phyloP scores from a whole-genome alignment of 2,888 invertebrate species.

The Gymnoscelis rufifasciata region DNA sequence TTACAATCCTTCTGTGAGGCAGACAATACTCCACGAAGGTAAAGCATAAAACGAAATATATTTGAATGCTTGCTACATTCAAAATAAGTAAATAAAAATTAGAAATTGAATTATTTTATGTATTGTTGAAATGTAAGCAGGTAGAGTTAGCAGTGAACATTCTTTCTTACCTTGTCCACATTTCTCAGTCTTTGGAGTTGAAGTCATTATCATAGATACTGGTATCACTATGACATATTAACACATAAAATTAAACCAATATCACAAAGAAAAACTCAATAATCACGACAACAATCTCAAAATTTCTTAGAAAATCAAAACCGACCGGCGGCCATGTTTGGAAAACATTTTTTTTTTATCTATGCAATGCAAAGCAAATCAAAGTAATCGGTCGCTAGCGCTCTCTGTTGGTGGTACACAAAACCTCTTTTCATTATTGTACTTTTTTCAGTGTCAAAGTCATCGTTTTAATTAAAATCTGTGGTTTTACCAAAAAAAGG shows the following conservation, averaged over 20 bases:
- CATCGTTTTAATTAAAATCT: too few relatives aligned
- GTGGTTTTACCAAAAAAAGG: too few relatives aligned
- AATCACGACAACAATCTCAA: conserved; percentile 49
- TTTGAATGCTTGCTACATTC: too few relatives aligned
- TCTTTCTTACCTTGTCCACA: conserved; percentile 72
- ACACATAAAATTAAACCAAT: conserved; percentile 38
- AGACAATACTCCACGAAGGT: too few relatives aligned
- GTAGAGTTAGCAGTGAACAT: conserved; percentile 9
- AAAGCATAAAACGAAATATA: too few relatives aligned
- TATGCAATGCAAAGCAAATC: too few relatives aligned
- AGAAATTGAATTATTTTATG: neutral
- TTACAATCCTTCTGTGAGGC: too few relatives aligned
- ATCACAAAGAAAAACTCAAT: conserved; percentile 33
- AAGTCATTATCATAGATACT: conserved; percentile 62
- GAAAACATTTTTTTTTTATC: conserved; percentile 19
- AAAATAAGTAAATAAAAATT: too few relatives aligned
- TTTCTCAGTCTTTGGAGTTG: conserved; percentile 75
- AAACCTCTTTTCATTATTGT: neutral
- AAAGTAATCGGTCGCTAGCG: too few relatives aligned
- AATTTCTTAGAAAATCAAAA: conserved; percentile 49
- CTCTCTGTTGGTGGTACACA: conserved; percentile 2
- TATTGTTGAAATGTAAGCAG: neutral
- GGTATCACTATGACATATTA: conserved; percentile 64
- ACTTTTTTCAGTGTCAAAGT: neutral
- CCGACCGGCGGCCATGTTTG: conserved; percentile 76